Evolutionary conservation across 1,140 invertebrate genomes (phyloP), one percentile per base, ranked within the genome.

Genomic region (Panagrolaimus sp.): DNA sequence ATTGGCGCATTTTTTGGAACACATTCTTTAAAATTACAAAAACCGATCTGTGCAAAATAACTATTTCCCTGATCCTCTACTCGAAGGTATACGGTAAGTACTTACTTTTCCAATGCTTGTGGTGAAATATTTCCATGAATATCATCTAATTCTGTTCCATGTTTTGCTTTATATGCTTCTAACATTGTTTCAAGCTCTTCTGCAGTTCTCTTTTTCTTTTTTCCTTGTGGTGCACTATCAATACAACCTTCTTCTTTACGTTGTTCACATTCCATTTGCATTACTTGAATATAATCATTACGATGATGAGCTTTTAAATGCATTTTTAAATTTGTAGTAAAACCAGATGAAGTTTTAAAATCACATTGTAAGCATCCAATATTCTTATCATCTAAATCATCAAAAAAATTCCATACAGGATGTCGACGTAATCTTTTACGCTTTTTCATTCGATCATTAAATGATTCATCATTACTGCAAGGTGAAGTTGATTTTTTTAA

Each of bases 131-230:
- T 51, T 51, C 13, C 25, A 11, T 51, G 25, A 51, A 51, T 14
- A 51, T 20, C 48, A 51, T 51, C 31, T 38, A 25, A 51, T 14
- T 51, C 13, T 9, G 4, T 51, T 16, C 7, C 4, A 51, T 51
- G 13, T 51, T 51, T 51, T 8, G 16, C 48, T 25, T 51, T 51
- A 51, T 51, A 51, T 25, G 16, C 25, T 51, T 51, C 48, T 16
- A 51, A 25, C 13, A 51, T 25, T 51, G 48, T 25, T 25, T 51
- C 48, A 51, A 51, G 48, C 13, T 51, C 48, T 51, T 51, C 48
- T 11, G 48, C 48, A 51, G 48, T 51, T 13, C 13, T 51, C 16
- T 25, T 16, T 14, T 51, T 51, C 48, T 25, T 16, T 25, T 51
- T 51, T 51, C 48, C 48, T 16, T 25, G 16, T 8, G 16, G 48